Base-by-base conservation (phyloP, 2,888 invertebrate genomes). In the Ischnus inquisitorius region DNA sequence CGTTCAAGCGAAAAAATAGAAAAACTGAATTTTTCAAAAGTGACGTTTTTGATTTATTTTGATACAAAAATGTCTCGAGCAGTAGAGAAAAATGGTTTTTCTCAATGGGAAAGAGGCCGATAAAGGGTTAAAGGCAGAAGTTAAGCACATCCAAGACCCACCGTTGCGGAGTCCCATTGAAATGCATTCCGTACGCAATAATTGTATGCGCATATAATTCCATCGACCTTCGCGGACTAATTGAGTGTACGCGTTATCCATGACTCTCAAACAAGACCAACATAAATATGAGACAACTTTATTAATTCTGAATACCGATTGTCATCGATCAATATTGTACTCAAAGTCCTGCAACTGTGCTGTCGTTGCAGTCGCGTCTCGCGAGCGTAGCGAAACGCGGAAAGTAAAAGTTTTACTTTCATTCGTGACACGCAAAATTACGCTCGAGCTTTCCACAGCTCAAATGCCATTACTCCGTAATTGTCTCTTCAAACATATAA, bases 331-430 rank as follows among this genome's bases (percentile, higher is more conserved):
- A 22, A 12, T 12, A 54, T 22, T 22, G 12, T 10, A 6, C 54
- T 54, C 54, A 19, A 34, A 12, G 54, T 22, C 19, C 54, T 19
- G 54, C 19, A 22, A 54, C 54, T 54, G 54, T 19, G 12, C 54
- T 34, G 34, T 34, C 54, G 54, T 8, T 54, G 54, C 10, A 8
- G 19, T 34, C 34, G 34, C 54, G 19, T 19, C 10, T 19, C 68
- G 54, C 39, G 84, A 78, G 74, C 78, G 72, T 82, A 83, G 64
- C 85, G 87, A 82, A 87, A 86, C 86, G 86, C 81, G 82, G 86
- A 88, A 88, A 88, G 88, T 88, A 88, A 88, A 88, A 88, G 88
- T 88, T 84, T 79, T 79, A 83, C 87, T 88, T 88, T 88, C 86
- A 51, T 85, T 85, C 84, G 78, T 81, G 81, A 81, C 84, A 84